phyloP scores from a whole-genome alignment of 2,113 vertebrate species.

The Gavia stellata region DNA sequence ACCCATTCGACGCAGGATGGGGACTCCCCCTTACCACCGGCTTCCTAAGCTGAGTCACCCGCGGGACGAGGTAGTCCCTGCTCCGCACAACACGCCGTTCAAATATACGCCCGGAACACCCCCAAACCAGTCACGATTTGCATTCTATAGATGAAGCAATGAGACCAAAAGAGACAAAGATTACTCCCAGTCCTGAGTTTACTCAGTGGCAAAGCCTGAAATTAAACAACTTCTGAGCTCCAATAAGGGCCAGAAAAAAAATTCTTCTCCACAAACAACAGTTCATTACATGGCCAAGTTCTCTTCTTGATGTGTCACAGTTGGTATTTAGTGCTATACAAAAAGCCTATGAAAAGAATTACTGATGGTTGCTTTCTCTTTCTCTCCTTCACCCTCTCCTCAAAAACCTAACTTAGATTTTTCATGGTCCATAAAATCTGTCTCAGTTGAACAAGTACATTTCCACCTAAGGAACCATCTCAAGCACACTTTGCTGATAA shows the following conservation, averaged over 20 bases:
- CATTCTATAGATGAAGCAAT: not conserved
- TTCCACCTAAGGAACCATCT: constrained; percentile 32
- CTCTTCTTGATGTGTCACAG: not conserved
- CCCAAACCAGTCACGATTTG: not conserved
- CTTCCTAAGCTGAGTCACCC: not conserved
- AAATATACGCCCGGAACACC: not conserved
- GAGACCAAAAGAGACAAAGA: not conserved
- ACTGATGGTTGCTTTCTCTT: not conserved
- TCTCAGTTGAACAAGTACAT: constrained; percentile 31
- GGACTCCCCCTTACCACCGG: not conserved
- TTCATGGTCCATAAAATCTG: constrained; percentile 34
- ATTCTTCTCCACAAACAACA: not conserved
- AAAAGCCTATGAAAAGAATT: not conserved
- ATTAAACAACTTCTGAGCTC: not conserved
- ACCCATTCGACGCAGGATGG: not conserved
- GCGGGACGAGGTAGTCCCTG: not conserved
- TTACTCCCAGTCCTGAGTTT: not conserved
- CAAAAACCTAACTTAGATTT: not conserved
- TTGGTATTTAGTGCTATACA: not conserved
- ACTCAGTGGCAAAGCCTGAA: not conserved
- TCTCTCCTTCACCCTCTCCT: not conserved
- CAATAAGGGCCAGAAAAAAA: not conserved
- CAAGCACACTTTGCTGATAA: not conserved
- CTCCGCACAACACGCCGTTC: not conserved
- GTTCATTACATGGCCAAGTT: not conserved